Conservation (phyloP, 2,113 vertebrate genomes). For the Actinemys pallida region DNA sequence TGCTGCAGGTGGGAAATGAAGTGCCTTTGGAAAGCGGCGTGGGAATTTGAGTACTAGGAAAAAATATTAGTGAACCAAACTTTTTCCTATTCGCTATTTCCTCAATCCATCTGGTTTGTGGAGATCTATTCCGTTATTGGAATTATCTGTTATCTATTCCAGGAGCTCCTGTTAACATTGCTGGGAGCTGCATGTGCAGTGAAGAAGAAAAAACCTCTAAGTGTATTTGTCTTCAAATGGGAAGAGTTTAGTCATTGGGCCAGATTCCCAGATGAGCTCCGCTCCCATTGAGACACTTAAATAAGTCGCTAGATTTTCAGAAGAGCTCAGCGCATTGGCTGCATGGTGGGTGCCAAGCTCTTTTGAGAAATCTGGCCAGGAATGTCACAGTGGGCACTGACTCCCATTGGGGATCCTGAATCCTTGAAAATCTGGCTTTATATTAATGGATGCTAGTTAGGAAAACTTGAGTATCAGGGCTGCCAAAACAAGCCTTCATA, state of each 20-base stretch:
- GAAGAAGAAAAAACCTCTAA: background rate
- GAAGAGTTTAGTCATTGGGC: background rate
- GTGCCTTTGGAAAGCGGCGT: background rate
- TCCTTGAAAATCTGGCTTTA: background rate
- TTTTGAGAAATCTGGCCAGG: background rate
- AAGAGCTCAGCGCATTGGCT: accelerated
- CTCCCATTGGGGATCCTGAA: background rate
- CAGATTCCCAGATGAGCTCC: background rate
- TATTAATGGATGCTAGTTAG: background rate
- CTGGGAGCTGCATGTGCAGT: background rate
- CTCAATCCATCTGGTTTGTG: background rate
- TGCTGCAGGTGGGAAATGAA: background rate
- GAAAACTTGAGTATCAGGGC: background rate
- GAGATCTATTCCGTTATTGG: background rate
- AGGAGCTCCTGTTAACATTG: background rate
- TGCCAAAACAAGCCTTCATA: background rate
- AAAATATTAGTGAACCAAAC: background rate
- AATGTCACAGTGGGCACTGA: accelerated
- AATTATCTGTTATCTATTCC: background rate
- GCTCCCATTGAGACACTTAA: background rate
- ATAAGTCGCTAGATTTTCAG: background rate
- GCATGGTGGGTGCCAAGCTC: background rate
- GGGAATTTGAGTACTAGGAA: background rate
- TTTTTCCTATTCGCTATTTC: background rate
- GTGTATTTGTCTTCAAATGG: background rate